A percentile compares a stretch with the other conserved stretches of the same genome.
phyloP scores from a whole-genome alignment of 2,797 vertebrate species.

The Spondyliosoma cantharus region DNA sequence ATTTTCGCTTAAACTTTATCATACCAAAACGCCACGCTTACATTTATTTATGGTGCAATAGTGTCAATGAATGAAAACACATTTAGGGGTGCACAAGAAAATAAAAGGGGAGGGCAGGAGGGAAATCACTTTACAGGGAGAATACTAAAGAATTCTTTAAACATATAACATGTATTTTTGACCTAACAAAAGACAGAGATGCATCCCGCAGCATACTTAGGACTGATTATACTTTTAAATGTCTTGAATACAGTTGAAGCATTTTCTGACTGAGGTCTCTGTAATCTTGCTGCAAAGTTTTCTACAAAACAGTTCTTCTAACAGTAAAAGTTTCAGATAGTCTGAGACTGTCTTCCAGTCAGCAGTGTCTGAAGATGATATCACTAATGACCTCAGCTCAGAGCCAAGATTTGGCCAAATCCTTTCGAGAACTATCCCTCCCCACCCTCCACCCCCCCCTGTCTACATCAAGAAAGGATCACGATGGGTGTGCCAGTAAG shows the following conservation, averaged over 20 bases:
- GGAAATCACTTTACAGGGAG: too few species aligned
- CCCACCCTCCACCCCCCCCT: too few species aligned
- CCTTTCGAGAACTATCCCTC: neutral
- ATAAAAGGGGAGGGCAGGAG: too few species aligned
- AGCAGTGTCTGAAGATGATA: neutral
- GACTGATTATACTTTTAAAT: neutral
- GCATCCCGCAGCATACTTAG: neutral
- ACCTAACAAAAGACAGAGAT: too few species aligned
- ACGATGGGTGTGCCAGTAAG: neutral
- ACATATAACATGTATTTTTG: too few species aligned
- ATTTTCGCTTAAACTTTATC: neutral
- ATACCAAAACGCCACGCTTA: neutral
- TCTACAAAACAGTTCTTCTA: neutral
- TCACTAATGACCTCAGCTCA: constrained; percentile 4
- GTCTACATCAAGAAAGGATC: neutral
- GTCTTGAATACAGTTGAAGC: neutral
- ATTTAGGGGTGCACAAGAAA: neutral
- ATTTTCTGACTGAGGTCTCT: neutral
- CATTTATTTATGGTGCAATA: neutral
- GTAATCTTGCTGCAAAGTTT: neutral
- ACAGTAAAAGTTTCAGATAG: neutral
- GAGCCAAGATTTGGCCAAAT: neutral
- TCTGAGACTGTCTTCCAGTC: neutral
- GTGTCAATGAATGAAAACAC: neutral
- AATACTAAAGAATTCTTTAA: too few species aligned